phyloP scores from a whole-genome alignment of 1,140 invertebrate species.

The Drosophila ananassae region DNA sequence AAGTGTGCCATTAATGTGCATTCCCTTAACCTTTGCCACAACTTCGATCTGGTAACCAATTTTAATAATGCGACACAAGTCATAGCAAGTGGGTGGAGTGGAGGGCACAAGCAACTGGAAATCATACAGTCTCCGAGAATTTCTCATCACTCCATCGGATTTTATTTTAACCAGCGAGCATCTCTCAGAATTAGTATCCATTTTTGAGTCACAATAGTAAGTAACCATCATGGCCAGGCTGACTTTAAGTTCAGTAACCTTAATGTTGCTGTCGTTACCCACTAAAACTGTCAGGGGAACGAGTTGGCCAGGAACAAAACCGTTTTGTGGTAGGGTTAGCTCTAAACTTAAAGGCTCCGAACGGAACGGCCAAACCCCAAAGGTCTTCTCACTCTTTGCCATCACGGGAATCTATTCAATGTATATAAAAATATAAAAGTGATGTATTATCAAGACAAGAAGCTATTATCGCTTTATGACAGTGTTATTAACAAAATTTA shows the following conservation, averaged over 20 bases:
- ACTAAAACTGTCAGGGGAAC: constrained; percentile 61
- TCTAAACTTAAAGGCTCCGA: constrained; percentile 59
- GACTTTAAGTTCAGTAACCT: constrained; percentile 85
- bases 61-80: constrained; percentile 89
- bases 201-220: constrained; percentile 84
- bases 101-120: constrained; percentile 87
- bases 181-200: constrained; percentile 85
- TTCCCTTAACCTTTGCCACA: constrained; percentile 77
- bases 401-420: constrained; percentile 28
- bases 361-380: constrained; percentile 67
- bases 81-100: constrained; percentile 89
- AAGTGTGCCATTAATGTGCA: constrained; percentile 84
- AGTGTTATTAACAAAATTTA: not conserved
- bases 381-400: constrained; percentile 63
- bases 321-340: constrained; percentile 64
- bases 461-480: too few species aligned
- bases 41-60: constrained; percentile 88
- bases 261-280: constrained; percentile 84
- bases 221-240: constrained; percentile 84
- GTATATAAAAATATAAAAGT: not conserved
- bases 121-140: constrained; percentile 50
- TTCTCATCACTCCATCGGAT: constrained; percentile 85
- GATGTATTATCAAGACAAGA: too few species aligned
- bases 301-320: constrained; percentile 70
- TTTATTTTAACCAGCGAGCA: constrained; percentile 85